Evolutionary conservation across 2,888 invertebrate species (phyloP), one percentile per base, ranked within the genome.

Genomic region (Dicyrtomina minuta): DNA sequence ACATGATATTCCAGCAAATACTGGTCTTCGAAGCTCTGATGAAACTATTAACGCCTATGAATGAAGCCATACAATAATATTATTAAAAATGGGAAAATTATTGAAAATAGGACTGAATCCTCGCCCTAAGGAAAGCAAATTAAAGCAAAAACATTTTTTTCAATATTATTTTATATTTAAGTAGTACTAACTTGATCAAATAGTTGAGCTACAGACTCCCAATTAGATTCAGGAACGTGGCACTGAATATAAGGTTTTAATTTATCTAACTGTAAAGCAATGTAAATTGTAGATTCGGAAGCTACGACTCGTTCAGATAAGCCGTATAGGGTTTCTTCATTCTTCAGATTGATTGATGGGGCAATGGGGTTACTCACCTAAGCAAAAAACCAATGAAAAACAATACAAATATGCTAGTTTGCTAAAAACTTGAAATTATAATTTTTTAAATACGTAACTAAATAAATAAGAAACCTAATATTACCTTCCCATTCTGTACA

Each of bases 281-380:
- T 85, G 82, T 95, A 96, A 77, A 94, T 88, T 0, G 94, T 86
- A 75, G 97, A 97, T 83, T 98, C 97, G 0, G 94, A 91, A 0
- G 91, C 97, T 0, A 96, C 92, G 20, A 96, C 88, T 72, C 97
- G 85, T 80, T 95, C 93, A 0, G 89, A 85, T 33, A 97, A 82
- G 0, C 95, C 95, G 80, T 90, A 90, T 17, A 96, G 83, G 68
- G 86, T 88, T 71, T 92, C 91, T 3, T 90, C 86, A 70, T 87
- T 86, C 24, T 83, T 84, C 46, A 91, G 6, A 12, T 22, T 20
- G 5, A 43, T 12, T 17, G 13, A 13, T 44, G 56, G 66, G n/a
- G 53, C 22, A 13, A 66, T 24, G 17, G 66, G 66, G 56, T 58
- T 66, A 15, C 43, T 27, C n/a, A 66, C 56, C 66, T 66, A 24